Base-by-base conservation (phyloP, 2,113 vertebrate species). In the Misgurnus mizolepis region DNA sequence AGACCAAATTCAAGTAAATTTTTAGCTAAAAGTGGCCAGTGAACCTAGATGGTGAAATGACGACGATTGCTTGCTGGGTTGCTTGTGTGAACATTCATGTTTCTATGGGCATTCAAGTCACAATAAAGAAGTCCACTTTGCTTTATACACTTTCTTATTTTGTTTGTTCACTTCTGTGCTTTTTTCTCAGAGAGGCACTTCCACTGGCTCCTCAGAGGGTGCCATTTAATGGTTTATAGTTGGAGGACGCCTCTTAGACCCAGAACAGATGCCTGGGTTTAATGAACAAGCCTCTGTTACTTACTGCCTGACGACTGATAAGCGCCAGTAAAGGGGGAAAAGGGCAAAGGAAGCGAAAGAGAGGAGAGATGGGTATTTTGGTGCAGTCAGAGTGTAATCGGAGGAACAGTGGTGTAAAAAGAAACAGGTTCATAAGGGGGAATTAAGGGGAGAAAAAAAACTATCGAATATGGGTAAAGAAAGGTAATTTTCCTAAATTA, bases 271-370 rank as follows among this genome's bases (percentile, higher is more conserved):
- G 73, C 43, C 43, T 64, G 8, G 8, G 58, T 49, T 76, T 76
- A 76, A 76, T 76, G 73, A 64, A 61, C 71, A 74, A 75, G 58
- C 22, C 60, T 50, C n/a, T 45, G 56, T 43, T 50, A n/a, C 58
- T 34, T 64, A 64, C 73, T 76, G 73, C 43, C 22, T 50, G 22
- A 34, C 7, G 22, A 75, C 72, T 62, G 58, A 62, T 73, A 73
- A 58, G 55, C 39, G 0, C 12, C 40, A 27, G 17, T 56, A 12
- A 70, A 4, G 40, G 17, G 17, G 41, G 27, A 55, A 74, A 22
- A 15, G 58, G 55, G 7, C 56, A 43, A 12, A 27, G 65, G 15
- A 45, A 66, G 22, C 53, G 45, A 49, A 39, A 41, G 39, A 43
- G 18, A 66, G 4, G 47, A 64, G 45, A 70, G 5, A 49, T 22